Base-by-base conservation (phyloP, 2,888 invertebrate genomes). In the Phyto melanocephala region DNA sequence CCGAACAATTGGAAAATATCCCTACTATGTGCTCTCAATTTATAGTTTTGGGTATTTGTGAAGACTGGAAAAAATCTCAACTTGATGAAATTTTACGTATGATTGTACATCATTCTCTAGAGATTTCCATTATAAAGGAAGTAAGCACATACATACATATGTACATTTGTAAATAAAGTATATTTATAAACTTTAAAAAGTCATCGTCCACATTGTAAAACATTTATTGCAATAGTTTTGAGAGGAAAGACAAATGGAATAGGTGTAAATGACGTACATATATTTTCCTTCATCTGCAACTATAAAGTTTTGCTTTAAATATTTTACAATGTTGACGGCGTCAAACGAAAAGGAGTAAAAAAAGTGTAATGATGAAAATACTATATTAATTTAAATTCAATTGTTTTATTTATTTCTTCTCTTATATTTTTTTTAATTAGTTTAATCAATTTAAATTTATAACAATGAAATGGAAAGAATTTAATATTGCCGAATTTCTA, bases 391-490 rank as follows among this genome's bases (percentile, higher is more conserved):
- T n/a, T n/a, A n/a, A n/a, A n/a, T n/a, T n/a, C n/a, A n/a, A n/a
- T n/a, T n/a, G n/a, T n/a, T n/a, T n/a, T n/a, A n/a, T n/a, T n/a
- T n/a, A n/a, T n/a, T n/a, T n/a, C 22, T 67, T 40, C 20, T 68
- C 1, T 76, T 62, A 24, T 54, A 28, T 52, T 79, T 7, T 70
- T 0, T 28, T 33, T 58, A 15, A 1, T 10, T 78, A 90, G 85
- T 86, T 89, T 62, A 88, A 86, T 62, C 88, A 90, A 80, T 87
- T 85, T 85, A 90, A 89, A 85, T 90, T 91, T 84, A 89, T 88
- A 81, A 87, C 86, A 65, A 87, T 90, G 70, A 88, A 87, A 79
- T 90, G 90, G 90, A 89, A 89, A 45, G 90, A 90, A 74, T 90
- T 89, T 47, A 87, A 88, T 72, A 87, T 90, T 1, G 86, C 87